Base-by-base conservation (phyloP, 2,113 vertebrate genomes). In the Dascyllus trimaculatus region DNA sequence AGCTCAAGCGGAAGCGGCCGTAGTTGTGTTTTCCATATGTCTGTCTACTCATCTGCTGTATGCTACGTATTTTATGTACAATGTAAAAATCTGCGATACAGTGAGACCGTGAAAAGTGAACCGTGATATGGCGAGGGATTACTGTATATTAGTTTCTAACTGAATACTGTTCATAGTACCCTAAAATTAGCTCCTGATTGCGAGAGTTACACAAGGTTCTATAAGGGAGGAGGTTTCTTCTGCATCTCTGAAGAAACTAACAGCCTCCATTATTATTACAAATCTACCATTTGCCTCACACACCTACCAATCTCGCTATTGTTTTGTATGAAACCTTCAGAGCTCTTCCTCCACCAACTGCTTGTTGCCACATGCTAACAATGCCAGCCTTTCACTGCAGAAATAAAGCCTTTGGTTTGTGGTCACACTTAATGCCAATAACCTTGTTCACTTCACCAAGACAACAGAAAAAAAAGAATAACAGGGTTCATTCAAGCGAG, bases 371-470 rank as follows among this genome's bases (percentile, higher is more conserved):
- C 66, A 43, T n/a, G 49, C 24, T 38, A 49, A 24, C 76, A 40
- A 69, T 11, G 10, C 19, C 45, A 35, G 3, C 3, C 26, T 19
- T 35, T 68, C 48, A 6, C 54, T 10, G 67, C 65, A 38, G 17
- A 51, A 53, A 75, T 19, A 71, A 59, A 18, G 11, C 51, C n/a
- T 72, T 35, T 40, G 43, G 11, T 57, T 62, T 82, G 63, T 51
- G 46, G 56, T 79, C 76, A 46, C 45, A 79, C 70, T 69, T 60
- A 78, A 77, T 74, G 61, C 52, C 60, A 40, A 60, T 51, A 73
- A 67, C 49, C 25, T 18, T 18, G 48, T 74, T 71, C 29, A 72
- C 46, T 51, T 82, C 68, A 51, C 8, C 25, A 9, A 48, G 25
- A 82, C 43, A 51, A 54, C 18, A 69, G 71, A 17, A 53, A 56